These are phyloP conservation scores for Eumaeus atala DNA, from an alignment of 1,140 invertebrate genomes.

Conservation along the genomic window DNA sequence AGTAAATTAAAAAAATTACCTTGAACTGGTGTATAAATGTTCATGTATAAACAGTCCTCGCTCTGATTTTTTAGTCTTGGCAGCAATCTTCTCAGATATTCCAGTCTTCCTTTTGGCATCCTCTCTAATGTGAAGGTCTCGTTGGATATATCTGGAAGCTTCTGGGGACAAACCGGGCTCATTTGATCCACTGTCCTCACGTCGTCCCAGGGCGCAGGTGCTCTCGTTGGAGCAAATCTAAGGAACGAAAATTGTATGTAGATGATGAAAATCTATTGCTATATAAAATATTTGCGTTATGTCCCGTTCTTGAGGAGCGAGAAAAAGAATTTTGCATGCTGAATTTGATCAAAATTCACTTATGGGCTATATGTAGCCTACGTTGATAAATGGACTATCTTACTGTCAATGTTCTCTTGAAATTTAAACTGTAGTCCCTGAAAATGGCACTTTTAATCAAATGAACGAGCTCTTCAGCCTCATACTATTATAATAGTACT, in stretches of 20 bases:
- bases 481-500: no score
- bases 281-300: no score
- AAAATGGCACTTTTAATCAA: no score
- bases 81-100: constrained; percentile 87
- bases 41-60: constrained; percentile 97
- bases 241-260: background rate
- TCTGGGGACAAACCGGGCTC: constrained; percentile 93
- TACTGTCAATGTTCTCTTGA: no score
- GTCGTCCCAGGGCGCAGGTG: constrained; percentile 92
- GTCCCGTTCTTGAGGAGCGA: no score
- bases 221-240: constrained; percentile 92
- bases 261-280: no score
- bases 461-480: no score
- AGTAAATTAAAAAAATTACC: constrained; percentile 83
- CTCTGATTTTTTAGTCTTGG: constrained; percentile 92
- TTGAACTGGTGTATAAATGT: constrained; percentile 94
- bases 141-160: constrained; percentile 87
- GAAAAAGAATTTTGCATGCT: no score
- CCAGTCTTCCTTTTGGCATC: constrained; percentile 92
- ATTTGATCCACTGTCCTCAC: constrained; percentile 85
- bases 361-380: no score
- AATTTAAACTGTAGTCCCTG: no score
- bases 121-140: constrained; percentile 86
- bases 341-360: no score
- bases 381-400: no score